phyloP scores from a whole-genome alignment of 2,797 vertebrate genomes.

The Gobio occitaniae region DNA sequence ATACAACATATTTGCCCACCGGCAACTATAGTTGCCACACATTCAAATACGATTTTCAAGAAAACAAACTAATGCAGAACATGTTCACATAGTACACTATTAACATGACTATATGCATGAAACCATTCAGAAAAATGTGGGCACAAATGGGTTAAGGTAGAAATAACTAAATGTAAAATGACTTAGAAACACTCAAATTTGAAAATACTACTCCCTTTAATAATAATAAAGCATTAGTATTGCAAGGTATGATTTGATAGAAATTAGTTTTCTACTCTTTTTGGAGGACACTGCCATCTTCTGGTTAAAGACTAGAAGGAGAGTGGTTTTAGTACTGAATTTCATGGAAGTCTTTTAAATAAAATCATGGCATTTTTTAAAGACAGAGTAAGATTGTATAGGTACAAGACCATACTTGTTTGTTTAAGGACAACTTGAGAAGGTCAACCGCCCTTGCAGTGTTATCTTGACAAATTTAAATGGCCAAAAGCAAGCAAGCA shows the following conservation, averaged over 20 bases:
- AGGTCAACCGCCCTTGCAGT: neutral
- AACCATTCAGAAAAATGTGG: too few relatives aligned
- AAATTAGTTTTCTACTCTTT: neutral
- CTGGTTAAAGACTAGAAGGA: constrained; percentile 6
- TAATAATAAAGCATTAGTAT: neutral
- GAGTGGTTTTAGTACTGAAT: neutral
- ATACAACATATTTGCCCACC: too few relatives aligned
- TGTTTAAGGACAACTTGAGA: neutral
- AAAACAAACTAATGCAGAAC: too few relatives aligned
- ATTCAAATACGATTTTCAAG: too few relatives aligned
- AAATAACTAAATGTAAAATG: neutral
- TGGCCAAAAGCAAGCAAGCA: neutral
- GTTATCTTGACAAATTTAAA: neutral
- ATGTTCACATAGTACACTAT: too few relatives aligned
- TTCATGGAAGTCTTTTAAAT: neutral
- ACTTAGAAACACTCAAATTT: neutral
- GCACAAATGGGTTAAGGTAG: neutral
- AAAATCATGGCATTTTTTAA: neutral
- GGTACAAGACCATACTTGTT: neutral
- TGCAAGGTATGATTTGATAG: neutral
- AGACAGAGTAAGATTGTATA: neutral
- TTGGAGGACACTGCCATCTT: constrained; percentile 52
- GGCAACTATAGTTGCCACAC: too few relatives aligned
- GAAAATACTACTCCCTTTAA: neutral
- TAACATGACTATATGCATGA: too few relatives aligned